These are phyloP conservation scores for Sebastes hopkinsi DNA, from an alignment of 2,797 vertebrate genomes.

Conservation along the genomic window DNA sequence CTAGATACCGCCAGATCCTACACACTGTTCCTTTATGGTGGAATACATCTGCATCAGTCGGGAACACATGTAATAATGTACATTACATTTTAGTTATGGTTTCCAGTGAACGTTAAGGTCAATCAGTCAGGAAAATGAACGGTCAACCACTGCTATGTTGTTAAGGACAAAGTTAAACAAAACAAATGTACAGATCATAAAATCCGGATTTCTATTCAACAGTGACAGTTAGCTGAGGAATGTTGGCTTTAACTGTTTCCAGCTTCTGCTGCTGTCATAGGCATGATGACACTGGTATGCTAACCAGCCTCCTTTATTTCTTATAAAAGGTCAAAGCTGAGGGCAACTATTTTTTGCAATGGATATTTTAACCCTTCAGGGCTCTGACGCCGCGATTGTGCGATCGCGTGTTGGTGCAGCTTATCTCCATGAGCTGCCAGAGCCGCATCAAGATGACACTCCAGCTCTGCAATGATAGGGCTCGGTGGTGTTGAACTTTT, in stretches of 20 bases:
- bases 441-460: conserved; percentile 19
- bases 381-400: not conserved
- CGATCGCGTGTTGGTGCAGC: conserved; percentile 3
- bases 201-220: not conserved
- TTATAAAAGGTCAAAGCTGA: conserved; percentile 53
- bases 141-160: not conserved
- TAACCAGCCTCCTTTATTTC: conserved; percentile 34
- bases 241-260: conserved; percentile 26
- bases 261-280: conserved; percentile 21
- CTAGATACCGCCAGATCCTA: too few species aligned
- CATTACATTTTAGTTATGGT: not conserved
- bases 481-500: conserved; percentile 36
- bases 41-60: conserved; percentile 5
- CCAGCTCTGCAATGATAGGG: conserved; percentile 38
- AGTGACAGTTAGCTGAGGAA: conserved; percentile 17
- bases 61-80: not conserved
- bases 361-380: conserved; percentile 40
- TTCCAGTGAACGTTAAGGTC: conserved; percentile 18
- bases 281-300: conserved; percentile 22
- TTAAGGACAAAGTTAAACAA: not conserved
- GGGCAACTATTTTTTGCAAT: conserved; percentile 33
- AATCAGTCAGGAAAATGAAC: not conserved
- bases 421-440: conserved; percentile 21
- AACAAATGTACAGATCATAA: not conserved
- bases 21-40: not conserved